These are phyloP conservation scores for Pyrrhia umbra DNA, from an alignment of 2,888 invertebrate species.

Conservation along the genomic window DNA sequence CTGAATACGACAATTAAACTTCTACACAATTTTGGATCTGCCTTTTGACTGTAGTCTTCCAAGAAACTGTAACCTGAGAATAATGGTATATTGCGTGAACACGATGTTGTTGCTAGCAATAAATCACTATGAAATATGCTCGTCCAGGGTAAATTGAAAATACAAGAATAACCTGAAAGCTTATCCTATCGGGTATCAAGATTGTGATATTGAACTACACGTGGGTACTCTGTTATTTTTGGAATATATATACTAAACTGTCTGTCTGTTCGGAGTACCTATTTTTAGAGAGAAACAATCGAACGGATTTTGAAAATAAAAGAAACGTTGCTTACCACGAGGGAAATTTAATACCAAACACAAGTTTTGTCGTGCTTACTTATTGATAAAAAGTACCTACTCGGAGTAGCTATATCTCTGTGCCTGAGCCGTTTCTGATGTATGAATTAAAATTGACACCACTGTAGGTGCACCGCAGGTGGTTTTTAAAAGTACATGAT, in stretches of 20 bases:
- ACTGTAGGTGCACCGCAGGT: too few relatives aligned
- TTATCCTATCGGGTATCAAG: constrained; percentile 1
- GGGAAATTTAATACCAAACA: too few relatives aligned
- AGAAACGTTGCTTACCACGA: too few relatives aligned
- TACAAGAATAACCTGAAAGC: constrained; percentile 17
- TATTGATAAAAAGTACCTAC: too few relatives aligned
- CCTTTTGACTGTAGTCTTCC: neutral
- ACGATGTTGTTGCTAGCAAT: constrained; percentile 23
- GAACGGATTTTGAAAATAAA: neutral
- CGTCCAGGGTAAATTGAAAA: constrained; percentile 24
- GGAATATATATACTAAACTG: neutral
- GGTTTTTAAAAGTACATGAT: neutral
- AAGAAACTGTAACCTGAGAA: constrained; percentile 17
- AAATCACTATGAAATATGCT: constrained; percentile 35
- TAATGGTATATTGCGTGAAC: constrained; percentile 24
- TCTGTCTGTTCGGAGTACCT: neutral
- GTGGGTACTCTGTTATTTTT: neutral
- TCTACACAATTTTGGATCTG: neutral
- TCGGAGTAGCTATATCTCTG: too few relatives aligned
- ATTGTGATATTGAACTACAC: constrained; percentile 14
- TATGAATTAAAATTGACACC: too few relatives aligned
- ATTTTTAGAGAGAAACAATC: neutral
- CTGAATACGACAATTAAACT: too few relatives aligned
- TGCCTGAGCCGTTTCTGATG: too few relatives aligned
- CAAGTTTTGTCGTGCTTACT: too few relatives aligned